phyloP scores from a whole-genome alignment of 2,888 invertebrate genomes.

The Apotomis turbidana region DNA sequence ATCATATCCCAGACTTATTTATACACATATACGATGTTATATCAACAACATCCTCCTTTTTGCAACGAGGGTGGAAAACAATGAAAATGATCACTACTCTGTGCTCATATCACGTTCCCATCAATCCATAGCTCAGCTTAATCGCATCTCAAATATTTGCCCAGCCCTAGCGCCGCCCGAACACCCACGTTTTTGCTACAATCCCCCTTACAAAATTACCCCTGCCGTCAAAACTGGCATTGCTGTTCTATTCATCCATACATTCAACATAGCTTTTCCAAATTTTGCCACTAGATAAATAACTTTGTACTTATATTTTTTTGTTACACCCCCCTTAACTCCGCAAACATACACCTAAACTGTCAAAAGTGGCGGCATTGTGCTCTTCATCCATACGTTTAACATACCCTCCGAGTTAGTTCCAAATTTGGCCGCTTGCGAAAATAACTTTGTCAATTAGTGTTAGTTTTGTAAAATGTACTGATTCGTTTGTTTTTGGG shows the following conservation, averaged over 20 bases:
- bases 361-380: not conserved
- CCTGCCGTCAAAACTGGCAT: not conserved
- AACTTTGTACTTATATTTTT: slow-evolving; percentile 45
- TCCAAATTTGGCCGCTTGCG: not conserved
- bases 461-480: slow-evolving; percentile 31
- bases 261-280: not conserved
- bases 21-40: too few species aligned
- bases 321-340: slow-evolving; percentile 48
- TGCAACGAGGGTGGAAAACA: not conserved
- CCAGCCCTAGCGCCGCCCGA: slow-evolving; percentile 58
- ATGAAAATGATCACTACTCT: slow-evolving; percentile 52
- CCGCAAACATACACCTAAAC: slow-evolving; percentile 1
- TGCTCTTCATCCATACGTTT: not conserved
- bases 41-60: too few species aligned
- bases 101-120: slow-evolving; percentile 63
- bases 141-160: slow-evolving; percentile 76
- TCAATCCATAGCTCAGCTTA: slow-evolving; percentile 73
- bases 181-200: slow-evolving; percentile 54
- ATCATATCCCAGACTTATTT: too few species aligned
- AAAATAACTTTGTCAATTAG: not conserved
- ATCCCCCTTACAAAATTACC: slow-evolving; percentile 28
- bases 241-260: not conserved
- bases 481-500: slow-evolving; percentile 35
- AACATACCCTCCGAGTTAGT: not conserved
- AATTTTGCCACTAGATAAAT: not conserved